These are phyloP conservation scores for Telmatochromis sp. DNA, from an alignment of 2,113 vertebrate genomes.

Conservation along the genomic window DNA sequence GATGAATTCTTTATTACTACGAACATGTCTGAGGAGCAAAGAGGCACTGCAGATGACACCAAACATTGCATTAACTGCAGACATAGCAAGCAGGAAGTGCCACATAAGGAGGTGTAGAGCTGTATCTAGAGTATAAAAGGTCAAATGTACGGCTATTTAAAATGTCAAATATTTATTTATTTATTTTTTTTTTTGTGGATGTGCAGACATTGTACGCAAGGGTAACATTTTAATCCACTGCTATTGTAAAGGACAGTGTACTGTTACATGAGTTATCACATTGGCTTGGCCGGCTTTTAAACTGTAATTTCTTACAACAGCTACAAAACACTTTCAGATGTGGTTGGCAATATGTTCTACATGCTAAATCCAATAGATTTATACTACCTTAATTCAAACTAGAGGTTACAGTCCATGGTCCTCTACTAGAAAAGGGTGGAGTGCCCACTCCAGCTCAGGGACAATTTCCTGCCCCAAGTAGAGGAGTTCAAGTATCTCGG, in stretches of 20 bases:
- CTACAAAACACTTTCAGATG: not conserved
- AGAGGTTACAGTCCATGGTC: not conserved
- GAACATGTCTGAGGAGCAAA: not conserved
- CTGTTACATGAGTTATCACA: not conserved
- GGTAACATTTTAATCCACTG: not conserved
- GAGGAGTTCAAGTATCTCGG: not conserved
- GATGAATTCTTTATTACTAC: slow-evolving; percentile 19
- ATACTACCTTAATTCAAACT: not conserved
- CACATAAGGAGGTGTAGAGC: not conserved
- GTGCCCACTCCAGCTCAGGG: not conserved
- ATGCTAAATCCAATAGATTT: not conserved
- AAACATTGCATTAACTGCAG: not conserved
- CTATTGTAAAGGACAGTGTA: not conserved
- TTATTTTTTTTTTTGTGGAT: not conserved
- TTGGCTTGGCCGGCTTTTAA: not conserved
- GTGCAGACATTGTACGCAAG: not conserved
- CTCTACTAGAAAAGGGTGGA: not conserved
- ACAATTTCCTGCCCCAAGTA: not conserved
- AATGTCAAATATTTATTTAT: not conserved
- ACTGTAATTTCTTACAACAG: not conserved
- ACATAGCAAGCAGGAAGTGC: not conserved
- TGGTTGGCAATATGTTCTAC: not conserved
- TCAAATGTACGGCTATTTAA: not conserved
- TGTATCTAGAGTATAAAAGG: not conserved
- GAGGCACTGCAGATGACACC: not conserved